These are phyloP conservation scores for Callipepla squamata DNA, from an alignment of 2,113 vertebrate species.

Conservation along the genomic window DNA sequence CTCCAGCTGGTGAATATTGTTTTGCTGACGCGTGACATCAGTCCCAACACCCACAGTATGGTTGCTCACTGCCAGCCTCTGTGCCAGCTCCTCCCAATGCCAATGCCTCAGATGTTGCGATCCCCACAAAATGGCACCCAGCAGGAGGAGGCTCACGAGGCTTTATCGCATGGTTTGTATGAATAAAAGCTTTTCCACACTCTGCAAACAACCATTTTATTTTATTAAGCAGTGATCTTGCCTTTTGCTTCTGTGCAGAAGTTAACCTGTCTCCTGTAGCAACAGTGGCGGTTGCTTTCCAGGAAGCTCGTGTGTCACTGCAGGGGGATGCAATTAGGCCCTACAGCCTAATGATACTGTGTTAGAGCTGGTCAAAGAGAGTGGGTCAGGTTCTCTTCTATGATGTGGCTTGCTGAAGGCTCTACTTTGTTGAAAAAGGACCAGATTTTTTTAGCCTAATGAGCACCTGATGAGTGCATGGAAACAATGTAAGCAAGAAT, in stretches of 20 bases:
- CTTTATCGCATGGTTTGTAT: neutral
- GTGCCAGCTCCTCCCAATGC: constrained; percentile 14
- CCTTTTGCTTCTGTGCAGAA: neutral
- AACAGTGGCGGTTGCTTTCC: neutral
- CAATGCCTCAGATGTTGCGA: constrained; percentile 25
- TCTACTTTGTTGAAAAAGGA: neutral
- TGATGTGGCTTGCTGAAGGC: neutral
- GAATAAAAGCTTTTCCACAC: neutral
- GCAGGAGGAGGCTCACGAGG: constrained; percentile 16
- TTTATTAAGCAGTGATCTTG: neutral
- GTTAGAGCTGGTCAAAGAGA: neutral
- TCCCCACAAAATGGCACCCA: neutral
- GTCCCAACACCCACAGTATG: constrained; percentile 59
- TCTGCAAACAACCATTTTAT: neutral
- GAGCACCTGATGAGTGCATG: neutral
- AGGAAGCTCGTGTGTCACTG: rapidly evolving
- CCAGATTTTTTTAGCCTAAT: neutral
- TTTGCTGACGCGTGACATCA: constrained; percentile 50
- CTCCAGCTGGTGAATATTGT: constrained; percentile 65
- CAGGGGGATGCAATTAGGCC: neutral
- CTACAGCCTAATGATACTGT: rapidly evolving
- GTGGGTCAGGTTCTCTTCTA: rapidly evolving
- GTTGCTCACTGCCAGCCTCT: constrained; percentile 14
- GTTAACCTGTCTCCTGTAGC: neutral
- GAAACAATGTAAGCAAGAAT: neutral